Conservation (phyloP, 1,140 invertebrate genomes). For the Zaprionus inermis region DNA sequence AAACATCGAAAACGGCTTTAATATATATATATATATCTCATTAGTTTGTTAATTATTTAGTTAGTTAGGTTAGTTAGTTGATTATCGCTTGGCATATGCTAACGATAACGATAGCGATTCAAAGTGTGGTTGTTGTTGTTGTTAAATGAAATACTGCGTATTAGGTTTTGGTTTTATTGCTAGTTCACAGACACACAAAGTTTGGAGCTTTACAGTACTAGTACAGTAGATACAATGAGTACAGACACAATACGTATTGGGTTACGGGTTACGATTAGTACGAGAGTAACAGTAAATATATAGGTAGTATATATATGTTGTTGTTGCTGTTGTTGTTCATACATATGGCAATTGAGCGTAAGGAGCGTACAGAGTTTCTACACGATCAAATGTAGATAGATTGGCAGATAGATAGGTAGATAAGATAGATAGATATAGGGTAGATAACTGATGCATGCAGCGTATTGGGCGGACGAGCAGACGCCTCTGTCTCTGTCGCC, state of each 20-base stretch:
- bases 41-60: constrained; percentile 22
- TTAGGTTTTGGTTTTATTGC: constrained; percentile 76
- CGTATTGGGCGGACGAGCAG: constrained; percentile 36
- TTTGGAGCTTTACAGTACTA: constrained; percentile 69
- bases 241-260: constrained; percentile 49
- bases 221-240: constrained; percentile 57
- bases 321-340: constrained; percentile 49
- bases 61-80: constrained; percentile 21
- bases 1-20: constrained; percentile 50
- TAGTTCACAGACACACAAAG: constrained; percentile 77
- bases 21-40: constrained; percentile 6
- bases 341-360: constrained; percentile 66
- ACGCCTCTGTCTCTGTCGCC: constrained; percentile 27
- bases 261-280: constrained; percentile 32
- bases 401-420: constrained; percentile 25
- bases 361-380: constrained; percentile 39
- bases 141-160: constrained; percentile 59
- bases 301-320: constrained; percentile 39
- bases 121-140: constrained; percentile 44
- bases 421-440: constrained; percentile 14
- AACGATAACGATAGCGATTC: constrained; percentile 9
- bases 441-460: constrained; percentile 56
- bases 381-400: constrained; percentile 20
- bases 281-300: constrained; percentile 35
- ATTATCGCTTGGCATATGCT: constrained; percentile 28